Percentiles rank a stretch among this genome's conserved stretches.
phyloP scores from a whole-genome alignment of 2,797 vertebrate genomes.

The Chromobotia macracanthus region DNA sequence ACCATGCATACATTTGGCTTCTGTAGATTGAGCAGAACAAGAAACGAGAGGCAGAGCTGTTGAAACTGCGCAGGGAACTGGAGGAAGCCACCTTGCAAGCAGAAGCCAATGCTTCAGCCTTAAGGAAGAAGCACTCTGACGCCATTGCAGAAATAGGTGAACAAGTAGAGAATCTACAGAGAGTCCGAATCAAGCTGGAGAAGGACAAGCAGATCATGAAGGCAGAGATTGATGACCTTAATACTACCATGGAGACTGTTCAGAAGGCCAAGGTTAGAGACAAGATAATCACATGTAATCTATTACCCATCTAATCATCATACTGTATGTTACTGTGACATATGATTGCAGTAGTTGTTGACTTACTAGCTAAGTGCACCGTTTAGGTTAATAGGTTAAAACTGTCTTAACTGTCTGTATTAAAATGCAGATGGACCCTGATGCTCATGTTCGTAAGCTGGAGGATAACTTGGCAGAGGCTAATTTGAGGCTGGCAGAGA shows the following conservation, averaged over 20 bases:
- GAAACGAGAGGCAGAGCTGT: too few species aligned
- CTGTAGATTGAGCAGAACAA: too few species aligned
- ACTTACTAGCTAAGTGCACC: neutral
- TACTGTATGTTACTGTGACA: too few species aligned
- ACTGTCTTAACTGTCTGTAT: neutral
- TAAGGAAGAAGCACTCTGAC: conserved; percentile 71
- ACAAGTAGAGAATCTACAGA: conserved; percentile 70
- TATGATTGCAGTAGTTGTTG: neutral
- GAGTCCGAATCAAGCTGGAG: conserved; percentile 72
- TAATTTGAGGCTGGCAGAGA: conserved; percentile 70
- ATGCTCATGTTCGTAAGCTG: conserved; percentile 66
- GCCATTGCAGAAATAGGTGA: conserved; percentile 67
- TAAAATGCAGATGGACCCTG: conserved; percentile 70
- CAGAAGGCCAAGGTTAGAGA: conserved; percentile 72
- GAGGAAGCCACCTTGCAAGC: neutral
- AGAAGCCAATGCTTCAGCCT: conserved; percentile 38
- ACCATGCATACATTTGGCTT: neutral
- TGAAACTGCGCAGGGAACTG: too few species aligned
- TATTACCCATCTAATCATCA: too few species aligned
- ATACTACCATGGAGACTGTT: conserved; percentile 65
- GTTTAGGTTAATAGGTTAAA: neutral
- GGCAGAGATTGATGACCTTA: conserved; percentile 71
- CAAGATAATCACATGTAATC: neutral
- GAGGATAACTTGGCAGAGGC: conserved; percentile 77
- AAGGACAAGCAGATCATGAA: conserved; percentile 77